Base-by-base conservation (phyloP, 2,888 invertebrate species). In the Rotaria socialis region DNA sequence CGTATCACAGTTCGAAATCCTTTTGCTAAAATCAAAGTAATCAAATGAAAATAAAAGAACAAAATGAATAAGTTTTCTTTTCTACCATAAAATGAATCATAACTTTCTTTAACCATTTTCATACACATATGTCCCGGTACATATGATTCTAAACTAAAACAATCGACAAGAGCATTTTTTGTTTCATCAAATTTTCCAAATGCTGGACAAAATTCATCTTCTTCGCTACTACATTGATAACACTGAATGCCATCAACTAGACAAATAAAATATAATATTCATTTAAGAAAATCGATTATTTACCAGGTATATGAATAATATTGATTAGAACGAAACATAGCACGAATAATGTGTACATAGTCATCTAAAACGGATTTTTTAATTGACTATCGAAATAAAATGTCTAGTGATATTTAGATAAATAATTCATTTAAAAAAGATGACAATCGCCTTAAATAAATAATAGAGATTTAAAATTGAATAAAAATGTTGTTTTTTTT, bases 61-160 rank as follows among this genome's bases (percentile, higher is more conserved):
- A 75, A 67, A 84, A 7, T 67, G 27, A 19, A 50, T n/a, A 1
- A 41, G 4, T 10, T 41, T 4, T 35, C n/a, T 35, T 5, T 2
- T 27, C 27, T 85, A 86, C 86, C 86, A 67, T 85, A 87, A 67
- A 87, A 80, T 41, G 87, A 85, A 52, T 87, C 87, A 10, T 75
- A 85, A 85, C 84, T 84, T 35, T 80, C 60, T 84, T 87, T 87
- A 14, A 80, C 67, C 75, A 87, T 85, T 87, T 87, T 87, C 41
- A 87, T 85, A 84, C 87, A 87, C 85, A 85, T 85, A 55, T 87
- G 85, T 19, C 87, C 87, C 19, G 87, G 87, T 43, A 85, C 85
- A 43, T 85, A 84, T 47, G 87, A 85, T 55, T 87, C 87, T n/a
- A 87, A 75, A 50, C 87, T 85, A 47, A 85, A 87, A 55, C 87